Percentiles rank a stretch among this genome's conserved stretches.
phyloP scores from a whole-genome alignment of 2,888 invertebrate genomes.

The Thumatha senex region DNA sequence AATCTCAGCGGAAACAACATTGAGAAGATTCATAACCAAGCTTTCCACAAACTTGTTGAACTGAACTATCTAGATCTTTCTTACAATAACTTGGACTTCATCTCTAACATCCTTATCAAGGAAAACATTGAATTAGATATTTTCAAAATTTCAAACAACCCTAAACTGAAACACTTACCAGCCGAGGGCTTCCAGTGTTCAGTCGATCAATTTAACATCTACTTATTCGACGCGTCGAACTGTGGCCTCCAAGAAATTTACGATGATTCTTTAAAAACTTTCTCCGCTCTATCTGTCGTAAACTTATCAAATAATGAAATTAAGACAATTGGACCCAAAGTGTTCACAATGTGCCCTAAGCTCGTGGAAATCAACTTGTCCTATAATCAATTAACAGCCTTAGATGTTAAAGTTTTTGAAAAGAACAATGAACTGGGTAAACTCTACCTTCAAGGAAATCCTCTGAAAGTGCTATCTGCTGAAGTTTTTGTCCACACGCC shows the following conservation, averaged over 20 bases:
- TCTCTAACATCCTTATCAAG: conserved; percentile 87
- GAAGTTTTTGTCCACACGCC: conserved; percentile 86
- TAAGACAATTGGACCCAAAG: conserved; percentile 79
- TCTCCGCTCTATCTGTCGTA: conserved; percentile 87
- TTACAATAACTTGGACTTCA: conserved; percentile 86
- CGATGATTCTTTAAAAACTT: conserved; percentile 86
- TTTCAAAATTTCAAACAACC: conserved; percentile 88
- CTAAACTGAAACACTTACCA: conserved; percentile 86
- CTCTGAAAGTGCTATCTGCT: conserved; percentile 85
- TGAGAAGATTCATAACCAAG: conserved; percentile 86
- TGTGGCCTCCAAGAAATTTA: conserved; percentile 87
- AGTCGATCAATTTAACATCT: conserved; percentile 85
- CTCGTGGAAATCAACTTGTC: conserved; percentile 88
- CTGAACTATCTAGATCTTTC: conserved; percentile 89
- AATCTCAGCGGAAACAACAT: conserved; percentile 88
- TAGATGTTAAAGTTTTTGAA: conserved; percentile 86
- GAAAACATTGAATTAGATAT: conserved; percentile 87
- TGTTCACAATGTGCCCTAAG: conserved; percentile 81
- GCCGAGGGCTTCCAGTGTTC: conserved; percentile 85
- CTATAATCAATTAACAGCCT: conserved; percentile 85
- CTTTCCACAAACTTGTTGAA: conserved; percentile 86
- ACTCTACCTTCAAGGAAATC: conserved; percentile 89
- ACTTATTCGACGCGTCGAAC: conserved; percentile 88
- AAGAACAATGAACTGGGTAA: conserved; percentile 86
- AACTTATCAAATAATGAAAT: conserved; percentile 87